A percentile compares a stretch with the other conserved stretches of the same genome.
These are phyloP conservation scores for Hyposmocoma kahamanoa DNA, from an alignment of 1,140 invertebrate genomes.

Conservation along the genomic window DNA sequence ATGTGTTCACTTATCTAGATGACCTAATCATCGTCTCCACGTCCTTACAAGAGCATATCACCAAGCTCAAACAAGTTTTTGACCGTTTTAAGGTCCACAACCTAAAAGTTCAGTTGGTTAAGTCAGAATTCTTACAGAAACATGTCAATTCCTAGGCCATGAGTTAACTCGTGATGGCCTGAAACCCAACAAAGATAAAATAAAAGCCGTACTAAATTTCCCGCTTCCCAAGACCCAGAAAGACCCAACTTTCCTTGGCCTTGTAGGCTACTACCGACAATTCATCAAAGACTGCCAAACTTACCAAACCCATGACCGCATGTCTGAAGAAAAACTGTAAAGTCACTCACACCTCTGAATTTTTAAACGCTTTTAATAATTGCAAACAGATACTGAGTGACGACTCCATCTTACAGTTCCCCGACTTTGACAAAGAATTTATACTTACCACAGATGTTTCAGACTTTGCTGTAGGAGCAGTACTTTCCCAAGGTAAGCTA, in stretches of 20 bases:
- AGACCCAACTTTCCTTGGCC: conserved; percentile 44
- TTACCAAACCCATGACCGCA: too few species aligned
- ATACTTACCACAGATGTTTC: conserved; percentile 31
- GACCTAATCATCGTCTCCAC: background rate
- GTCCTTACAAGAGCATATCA: conserved; percentile 24
- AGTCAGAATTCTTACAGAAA: conserved; percentile 57
- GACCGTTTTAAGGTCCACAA: conserved; percentile 33
- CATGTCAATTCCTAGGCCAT: conserved; percentile 56
- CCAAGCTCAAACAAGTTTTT: conserved; percentile 38
- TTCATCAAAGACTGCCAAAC: too few species aligned
- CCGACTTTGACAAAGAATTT: conserved; percentile 35
- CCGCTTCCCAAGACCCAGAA: conserved; percentile 35
- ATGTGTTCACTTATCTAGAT: conserved; percentile 2
- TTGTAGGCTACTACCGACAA: conserved; percentile 32
- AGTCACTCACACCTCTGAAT: too few species aligned
- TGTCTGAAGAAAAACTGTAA: too few species aligned
- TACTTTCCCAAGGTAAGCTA: conserved; percentile 39
- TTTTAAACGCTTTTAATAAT: conserved; percentile 29
- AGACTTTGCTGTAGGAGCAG: conserved; percentile 25
- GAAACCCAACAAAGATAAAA: conserved; percentile 43
- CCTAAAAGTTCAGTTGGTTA: conserved; percentile 54
- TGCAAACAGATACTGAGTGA: conserved; percentile 19
- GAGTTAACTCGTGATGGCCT: conserved; percentile 48
- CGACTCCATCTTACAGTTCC: conserved; percentile 22
- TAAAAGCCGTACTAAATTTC: conserved; percentile 40